phyloP scores from a whole-genome alignment of 2,888 invertebrate species.

The Tuta absoluta region DNA sequence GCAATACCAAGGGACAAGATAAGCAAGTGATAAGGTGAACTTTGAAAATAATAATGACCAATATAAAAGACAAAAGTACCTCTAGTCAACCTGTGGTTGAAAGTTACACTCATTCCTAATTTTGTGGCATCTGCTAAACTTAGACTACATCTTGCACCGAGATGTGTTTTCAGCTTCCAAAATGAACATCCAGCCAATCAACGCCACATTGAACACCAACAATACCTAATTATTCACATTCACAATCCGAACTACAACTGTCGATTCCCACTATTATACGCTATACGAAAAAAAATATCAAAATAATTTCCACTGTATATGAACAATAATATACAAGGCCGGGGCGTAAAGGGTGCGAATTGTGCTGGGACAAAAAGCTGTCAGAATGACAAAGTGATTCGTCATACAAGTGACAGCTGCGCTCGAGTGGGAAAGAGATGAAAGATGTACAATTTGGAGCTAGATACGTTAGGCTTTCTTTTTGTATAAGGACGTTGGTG shows the following conservation, averaged over 20 bases:
- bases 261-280: conserved; percentile 8
- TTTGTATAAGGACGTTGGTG: neutral
- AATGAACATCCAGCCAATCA: conserved; percentile 8
- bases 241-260: conserved; percentile 17
- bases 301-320: conserved; percentile 2
- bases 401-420: conserved; percentile 76
- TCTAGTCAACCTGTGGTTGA: no score
- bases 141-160: neutral
- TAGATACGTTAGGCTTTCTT: neutral
- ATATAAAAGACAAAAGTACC: no score
- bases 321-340: conserved; percentile 4
- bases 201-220: conserved; percentile 16
- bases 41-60: no score
- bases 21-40: no score
- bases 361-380: conserved; percentile 68
- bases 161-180: neutral
- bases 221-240: conserved; percentile 22
- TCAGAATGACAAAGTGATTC: conserved; percentile 79
- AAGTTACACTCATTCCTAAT: no score
- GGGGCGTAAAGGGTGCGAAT: conserved; percentile 69
- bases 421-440: conserved; percentile 46
- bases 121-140: no score
- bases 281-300: conserved; percentile 13
- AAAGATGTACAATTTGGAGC: neutral
- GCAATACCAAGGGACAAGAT: no score